Base-by-base conservation (phyloP, 2,797 vertebrate species). In the Lepilemur septentrionalis region DNA sequence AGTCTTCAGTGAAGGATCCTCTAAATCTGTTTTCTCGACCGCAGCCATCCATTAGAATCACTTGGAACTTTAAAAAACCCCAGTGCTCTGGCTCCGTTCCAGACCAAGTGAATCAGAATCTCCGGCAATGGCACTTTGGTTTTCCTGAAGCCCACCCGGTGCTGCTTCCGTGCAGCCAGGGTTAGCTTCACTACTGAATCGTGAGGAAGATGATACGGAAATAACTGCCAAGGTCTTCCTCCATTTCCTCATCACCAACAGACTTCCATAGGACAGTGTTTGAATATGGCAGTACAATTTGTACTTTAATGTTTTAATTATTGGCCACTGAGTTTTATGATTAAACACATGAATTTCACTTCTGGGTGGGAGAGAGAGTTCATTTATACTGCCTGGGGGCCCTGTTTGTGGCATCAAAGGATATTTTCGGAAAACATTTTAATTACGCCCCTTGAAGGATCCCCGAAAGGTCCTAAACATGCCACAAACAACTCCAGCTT, bases 341-440 rank as follows among this genome's bases (percentile, higher is more conserved):
- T 67, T 78, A 87, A 91, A 87, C 76, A 96, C 61, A 23, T 61
- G 61, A 61, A 69, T 81, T 91, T 93, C 67, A 91, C 90, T 87
- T 91, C 91, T 76, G 88, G 75, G 43, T 83, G 69, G 82, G 30
- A n/a, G 17, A 91, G 82, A 52, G 1, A 69, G n/a, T 82, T 94
- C 25, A 72, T 48, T 87, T 61, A 88, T 76, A 17, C 46, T 61
- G 61, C 43, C 76, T 52, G 35, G 46, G 67, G 55, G 61, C 46
- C 35, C 63, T 65, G 25, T 83, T 75, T 88, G 70, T 83, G 69
- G 59, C 88, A 91, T 75, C 75, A 73, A 90, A 90, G 65, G 80
- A 50, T 75, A 59, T n/a, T 89, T 75, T 57, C 50, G 57, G 57
- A 86, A 70, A 93, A 75, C 59, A 90, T 35, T 1, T n/a, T 73